Evolutionary conservation across 2,797 vertebrate genomes (phyloP).

Genomic region (Sebastes kiyomatsui): DNA sequence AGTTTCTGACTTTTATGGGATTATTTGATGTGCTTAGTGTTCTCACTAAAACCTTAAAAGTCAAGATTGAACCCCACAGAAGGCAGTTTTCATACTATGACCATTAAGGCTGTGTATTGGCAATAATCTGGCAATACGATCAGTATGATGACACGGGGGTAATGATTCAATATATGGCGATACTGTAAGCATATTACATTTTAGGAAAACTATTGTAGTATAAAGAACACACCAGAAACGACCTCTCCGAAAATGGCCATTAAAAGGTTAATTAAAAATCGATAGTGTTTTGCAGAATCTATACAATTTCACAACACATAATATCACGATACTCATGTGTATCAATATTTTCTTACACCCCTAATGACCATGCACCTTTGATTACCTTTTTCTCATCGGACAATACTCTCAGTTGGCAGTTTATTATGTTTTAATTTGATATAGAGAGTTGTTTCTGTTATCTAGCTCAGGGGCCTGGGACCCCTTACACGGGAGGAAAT

Average conservation of each 20-base stretch:
- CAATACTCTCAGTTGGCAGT: background rate
- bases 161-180: no score
- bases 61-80: background rate
- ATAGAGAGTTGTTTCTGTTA: background rate
- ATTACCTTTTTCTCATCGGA: background rate
- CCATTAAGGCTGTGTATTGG: no score
- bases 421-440: background rate
- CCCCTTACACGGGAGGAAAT: fast-evolving
- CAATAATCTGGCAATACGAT: no score
- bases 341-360: no score
- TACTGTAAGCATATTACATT: no score
- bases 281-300: no score
- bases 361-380: background rate
- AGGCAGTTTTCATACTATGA: background rate
- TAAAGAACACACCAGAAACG: no score
- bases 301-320: no score
- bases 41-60: background rate
- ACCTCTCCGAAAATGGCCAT: no score
- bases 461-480: background rate
- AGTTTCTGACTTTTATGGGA: background rate
- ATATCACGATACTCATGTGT: fast-evolving
- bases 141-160: no score
- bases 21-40: background rate
- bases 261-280: no score
- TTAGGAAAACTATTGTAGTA: no score